Conservation (phyloP, 2,113 vertebrate species). For the Sinocyclocheilus anophthalmus region DNA sequence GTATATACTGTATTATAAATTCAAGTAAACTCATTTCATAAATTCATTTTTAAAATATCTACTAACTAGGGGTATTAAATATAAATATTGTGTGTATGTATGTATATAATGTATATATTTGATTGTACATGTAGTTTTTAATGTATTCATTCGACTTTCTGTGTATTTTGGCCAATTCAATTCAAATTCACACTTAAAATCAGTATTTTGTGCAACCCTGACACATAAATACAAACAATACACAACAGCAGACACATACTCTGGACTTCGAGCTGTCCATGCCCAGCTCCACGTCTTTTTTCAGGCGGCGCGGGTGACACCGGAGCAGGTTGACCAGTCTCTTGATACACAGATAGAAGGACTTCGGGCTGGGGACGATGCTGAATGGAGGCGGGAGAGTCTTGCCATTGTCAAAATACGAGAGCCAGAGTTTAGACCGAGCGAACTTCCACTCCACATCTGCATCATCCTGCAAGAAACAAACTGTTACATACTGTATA, state of each 20-base stretch:
- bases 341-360: conserved; percentile 82
- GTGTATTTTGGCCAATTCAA: background rate
- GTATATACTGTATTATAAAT: no score
- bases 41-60: no score
- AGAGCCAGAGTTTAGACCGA: conserved; percentile 88
- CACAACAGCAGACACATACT: conserved; percentile 67
- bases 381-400: conserved; percentile 88
- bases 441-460: conserved; percentile 92
- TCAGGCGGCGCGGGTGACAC: conserved; percentile 78
- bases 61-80: no score
- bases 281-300: conserved; percentile 84
- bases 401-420: conserved; percentile 88
- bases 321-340: conserved; percentile 78
- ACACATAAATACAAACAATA: background rate
- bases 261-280: conserved; percentile 86
- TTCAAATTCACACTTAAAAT: background rate
- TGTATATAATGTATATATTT: no score
- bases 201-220: conserved; percentile 54
- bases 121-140: no score
- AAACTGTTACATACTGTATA: conserved; percentile 59
- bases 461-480: conserved; percentile 80
- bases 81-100: no score
- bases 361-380: conserved; percentile 88
- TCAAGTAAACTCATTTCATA: no score
- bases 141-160: no score